phyloP scores from a whole-genome alignment of 1,140 invertebrate genomes.

The Drosophila sturtevanti region DNA sequence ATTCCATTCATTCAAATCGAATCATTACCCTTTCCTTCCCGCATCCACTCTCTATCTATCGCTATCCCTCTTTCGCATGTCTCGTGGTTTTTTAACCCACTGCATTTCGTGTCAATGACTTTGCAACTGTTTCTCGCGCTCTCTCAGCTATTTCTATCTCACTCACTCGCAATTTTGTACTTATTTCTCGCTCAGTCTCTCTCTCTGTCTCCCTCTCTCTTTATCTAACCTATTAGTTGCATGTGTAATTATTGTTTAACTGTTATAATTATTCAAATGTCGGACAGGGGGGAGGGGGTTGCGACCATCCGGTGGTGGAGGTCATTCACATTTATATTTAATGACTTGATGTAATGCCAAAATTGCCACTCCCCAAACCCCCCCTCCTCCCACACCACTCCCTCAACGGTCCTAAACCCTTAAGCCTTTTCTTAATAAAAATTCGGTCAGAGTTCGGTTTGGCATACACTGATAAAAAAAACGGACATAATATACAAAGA shows the following conservation, averaged over 20 bases:
- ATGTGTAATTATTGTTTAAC: slow-evolving; percentile 9
- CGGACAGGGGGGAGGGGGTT: neutral
- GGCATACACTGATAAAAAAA: neutral
- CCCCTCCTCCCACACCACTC: no score
- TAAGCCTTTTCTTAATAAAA: neutral
- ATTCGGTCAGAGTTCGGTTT: neutral
- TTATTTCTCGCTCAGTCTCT: neutral
- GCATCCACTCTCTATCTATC: slow-evolving; percentile 11
- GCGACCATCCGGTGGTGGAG: neutral
- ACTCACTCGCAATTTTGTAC: neutral
- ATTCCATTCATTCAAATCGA: slow-evolving; percentile 29
- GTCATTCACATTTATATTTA: slow-evolving; percentile 7
- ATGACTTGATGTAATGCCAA: neutral
- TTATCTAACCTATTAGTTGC: neutral
- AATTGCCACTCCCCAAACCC: neutral
- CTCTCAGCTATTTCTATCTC: neutral
- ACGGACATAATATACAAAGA: no score
- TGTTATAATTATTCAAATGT: neutral
- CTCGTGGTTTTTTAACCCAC: slow-evolving; percentile 33
- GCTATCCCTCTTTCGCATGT: neutral
- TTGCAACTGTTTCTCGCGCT: slow-evolving; percentile 35
- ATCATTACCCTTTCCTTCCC: neutral
- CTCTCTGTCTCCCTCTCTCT: neutral
- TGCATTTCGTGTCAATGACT: slow-evolving; percentile 39
- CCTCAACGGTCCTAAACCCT: no score